phyloP scores from a whole-genome alignment of 2,113 vertebrate species.

The Hemicordylus capensis region DNA sequence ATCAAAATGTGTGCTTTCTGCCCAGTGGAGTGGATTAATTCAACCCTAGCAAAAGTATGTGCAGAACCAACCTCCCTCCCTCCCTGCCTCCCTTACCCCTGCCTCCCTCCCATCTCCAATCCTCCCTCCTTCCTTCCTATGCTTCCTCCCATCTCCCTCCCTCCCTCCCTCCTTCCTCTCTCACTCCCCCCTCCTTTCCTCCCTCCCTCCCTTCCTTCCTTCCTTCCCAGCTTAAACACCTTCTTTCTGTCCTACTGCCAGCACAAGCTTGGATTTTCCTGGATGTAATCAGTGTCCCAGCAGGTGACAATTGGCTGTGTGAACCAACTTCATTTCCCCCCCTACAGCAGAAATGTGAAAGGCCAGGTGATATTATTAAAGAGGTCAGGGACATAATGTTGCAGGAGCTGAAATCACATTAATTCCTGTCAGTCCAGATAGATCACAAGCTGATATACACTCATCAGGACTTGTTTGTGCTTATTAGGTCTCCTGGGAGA shows the following conservation, averaged over 20 bases:
- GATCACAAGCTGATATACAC: background rate
- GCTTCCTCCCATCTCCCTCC: background rate
- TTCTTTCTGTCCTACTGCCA: background rate
- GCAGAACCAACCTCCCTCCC: background rate
- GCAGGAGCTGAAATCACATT: slow-evolving; percentile 7
- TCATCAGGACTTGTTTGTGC: background rate
- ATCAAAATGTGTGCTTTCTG: background rate
- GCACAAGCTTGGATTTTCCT: background rate
- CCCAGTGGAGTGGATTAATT: background rate
- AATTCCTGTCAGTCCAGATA: background rate
- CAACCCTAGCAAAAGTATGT: background rate
- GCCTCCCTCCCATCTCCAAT: no score
- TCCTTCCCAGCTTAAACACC: background rate
- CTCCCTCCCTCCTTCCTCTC: background rate
- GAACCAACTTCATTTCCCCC: slow-evolving; percentile 9
- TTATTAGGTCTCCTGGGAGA: background rate
- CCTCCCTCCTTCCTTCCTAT: background rate
- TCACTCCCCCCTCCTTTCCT: no score
- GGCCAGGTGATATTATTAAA: slow-evolving; percentile 1
- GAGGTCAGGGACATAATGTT: background rate
- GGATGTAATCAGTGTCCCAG: slow-evolving; percentile 18
- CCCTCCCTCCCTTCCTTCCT: background rate
- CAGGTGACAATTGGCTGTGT: slow-evolving; percentile 9
- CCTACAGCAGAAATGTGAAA: background rate
- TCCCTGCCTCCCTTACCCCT: background rate